These are phyloP conservation scores for Gonocerus acuteangulatus DNA, from an alignment of 2,888 invertebrate genomes.

Conservation along the genomic window DNA sequence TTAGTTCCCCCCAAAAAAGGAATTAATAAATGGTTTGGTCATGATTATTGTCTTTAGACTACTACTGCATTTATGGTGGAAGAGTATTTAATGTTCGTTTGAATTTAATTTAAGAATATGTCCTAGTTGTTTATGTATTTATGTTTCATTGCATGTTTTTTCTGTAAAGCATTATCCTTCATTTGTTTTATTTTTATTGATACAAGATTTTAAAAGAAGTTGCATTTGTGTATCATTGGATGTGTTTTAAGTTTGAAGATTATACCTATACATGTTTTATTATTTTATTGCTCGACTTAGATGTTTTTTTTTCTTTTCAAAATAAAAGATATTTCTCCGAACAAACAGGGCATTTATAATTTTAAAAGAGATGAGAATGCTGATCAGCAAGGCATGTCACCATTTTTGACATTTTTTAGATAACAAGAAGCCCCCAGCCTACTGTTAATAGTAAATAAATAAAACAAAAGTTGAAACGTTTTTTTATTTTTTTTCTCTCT, in stretches of 20 bases:
- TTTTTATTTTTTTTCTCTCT: no score
- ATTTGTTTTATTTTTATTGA: neutral
- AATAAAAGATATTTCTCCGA: no score
- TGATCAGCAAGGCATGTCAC: no score
- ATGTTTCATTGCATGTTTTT: slow-evolving; percentile 20
- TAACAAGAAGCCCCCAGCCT: slow-evolving; percentile 23
- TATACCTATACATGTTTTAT: neutral
- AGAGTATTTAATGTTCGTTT: slow-evolving; percentile 16
- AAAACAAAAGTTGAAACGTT: no score
- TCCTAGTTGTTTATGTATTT: slow-evolving; percentile 7
- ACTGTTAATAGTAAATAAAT: no score
- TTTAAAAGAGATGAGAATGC: no score
- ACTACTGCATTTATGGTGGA: slow-evolving; percentile 17
- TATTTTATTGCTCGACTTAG: neutral
- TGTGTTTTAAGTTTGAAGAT: neutral
- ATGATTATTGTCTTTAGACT: neutral
- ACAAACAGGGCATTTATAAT: no score
- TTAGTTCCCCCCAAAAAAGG: no score
- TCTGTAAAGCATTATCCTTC: slow-evolving; percentile 2
- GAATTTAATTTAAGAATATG: neutral
- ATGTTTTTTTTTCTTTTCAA: neutral
- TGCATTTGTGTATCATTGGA: neutral
- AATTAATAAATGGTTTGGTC: neutral
- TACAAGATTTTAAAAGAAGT: neutral
- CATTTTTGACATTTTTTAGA: no score